Conservation (phyloP, 2,888 invertebrate species). For the Empis stercorea region DNA sequence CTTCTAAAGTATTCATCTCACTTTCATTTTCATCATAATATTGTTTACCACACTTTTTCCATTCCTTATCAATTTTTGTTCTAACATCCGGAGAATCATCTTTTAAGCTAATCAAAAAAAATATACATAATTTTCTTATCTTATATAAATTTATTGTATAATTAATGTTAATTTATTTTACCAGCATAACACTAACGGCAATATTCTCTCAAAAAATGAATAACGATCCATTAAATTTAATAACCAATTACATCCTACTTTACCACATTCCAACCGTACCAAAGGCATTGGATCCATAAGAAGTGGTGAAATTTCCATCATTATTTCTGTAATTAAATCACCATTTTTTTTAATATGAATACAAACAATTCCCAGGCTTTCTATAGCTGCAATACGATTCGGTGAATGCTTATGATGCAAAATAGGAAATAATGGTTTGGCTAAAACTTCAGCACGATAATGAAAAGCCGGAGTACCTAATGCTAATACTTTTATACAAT, state of each 20-base stretch:
- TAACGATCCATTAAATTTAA: slow-evolving; percentile 70
- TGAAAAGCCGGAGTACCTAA: slow-evolving; percentile 57
- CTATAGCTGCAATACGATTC: slow-evolving; percentile 60
- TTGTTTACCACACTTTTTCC: slow-evolving; percentile 61
- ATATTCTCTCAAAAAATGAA: slow-evolving; percentile 73
- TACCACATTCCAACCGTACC: slow-evolving; percentile 64
- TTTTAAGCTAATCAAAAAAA: slow-evolving; percentile 43
- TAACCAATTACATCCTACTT: slow-evolving; percentile 67
- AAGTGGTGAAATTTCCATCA: slow-evolving; percentile 71
- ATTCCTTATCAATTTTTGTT: slow-evolving; percentile 46
- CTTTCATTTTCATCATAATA: slow-evolving; percentile 78
- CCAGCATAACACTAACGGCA: slow-evolving; percentile 77
- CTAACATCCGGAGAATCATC: slow-evolving; percentile 69
- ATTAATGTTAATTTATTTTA: slow-evolving; percentile 28
- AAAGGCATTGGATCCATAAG: slow-evolving; percentile 72
- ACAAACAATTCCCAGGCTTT: slow-evolving; percentile 49
- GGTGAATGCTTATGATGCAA: slow-evolving; percentile 73
- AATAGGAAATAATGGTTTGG: slow-evolving; percentile 58
- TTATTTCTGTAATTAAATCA: slow-evolving; percentile 56
- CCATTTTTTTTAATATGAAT: slow-evolving; percentile 50
- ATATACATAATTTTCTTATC: background rate
- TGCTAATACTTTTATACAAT: slow-evolving; percentile 53
- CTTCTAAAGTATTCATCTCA: slow-evolving; percentile 76
- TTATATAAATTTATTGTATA: background rate
- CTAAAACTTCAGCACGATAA: slow-evolving; percentile 55